Base-by-base conservation (phyloP, 1,140 invertebrate genomes). In the Drosophila kikkawai region DNA sequence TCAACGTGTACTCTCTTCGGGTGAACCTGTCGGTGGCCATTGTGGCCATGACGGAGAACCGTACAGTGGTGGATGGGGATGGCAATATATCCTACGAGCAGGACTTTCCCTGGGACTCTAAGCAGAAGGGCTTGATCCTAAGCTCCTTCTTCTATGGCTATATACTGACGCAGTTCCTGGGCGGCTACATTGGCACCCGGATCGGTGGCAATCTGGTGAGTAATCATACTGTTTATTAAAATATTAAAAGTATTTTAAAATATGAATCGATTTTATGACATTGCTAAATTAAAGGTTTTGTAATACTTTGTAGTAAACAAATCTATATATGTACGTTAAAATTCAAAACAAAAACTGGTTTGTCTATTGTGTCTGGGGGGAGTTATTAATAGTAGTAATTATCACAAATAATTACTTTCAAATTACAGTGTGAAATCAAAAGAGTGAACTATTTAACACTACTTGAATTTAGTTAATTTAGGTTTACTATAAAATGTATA, bases 11-110 rank as follows among this genome's bases (percentile, higher is more conserved):
- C 93, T 95, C 97, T 17, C 93, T 98, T 66, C 94, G 98, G 32
- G 97, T 97, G 0, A 98, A 98, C 93, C 93, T 99, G 15, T 97
- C 96, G 56, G 96, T 99, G 22, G 97, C 97, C 4, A 96, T 98
- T 69, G 97, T 99, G 19, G 96, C 97, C 29, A 98, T 99, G 96
- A 96, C 96, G 0, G 94, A 95, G 66, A 95, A 95, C 37, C 92
- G 94, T 36, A 94, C 94, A 15, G 93, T 94, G 0, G 92, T 93
- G 32, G 93, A 95, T 42, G 94, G 94, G 11, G 94, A 95, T 77
- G 95, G 95, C 3, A 95, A 94, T 3, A 71, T 82, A 13, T 93
- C 92, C 19, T 93, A 95, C 94, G 92, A 93, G 22, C 94, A 93
- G 65, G 97, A 98, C 86, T 98, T 98, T 91, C 94, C 95, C 51